phyloP scores from a whole-genome alignment of 2,113 vertebrate genomes.

The Desmodus rotundus region DNA sequence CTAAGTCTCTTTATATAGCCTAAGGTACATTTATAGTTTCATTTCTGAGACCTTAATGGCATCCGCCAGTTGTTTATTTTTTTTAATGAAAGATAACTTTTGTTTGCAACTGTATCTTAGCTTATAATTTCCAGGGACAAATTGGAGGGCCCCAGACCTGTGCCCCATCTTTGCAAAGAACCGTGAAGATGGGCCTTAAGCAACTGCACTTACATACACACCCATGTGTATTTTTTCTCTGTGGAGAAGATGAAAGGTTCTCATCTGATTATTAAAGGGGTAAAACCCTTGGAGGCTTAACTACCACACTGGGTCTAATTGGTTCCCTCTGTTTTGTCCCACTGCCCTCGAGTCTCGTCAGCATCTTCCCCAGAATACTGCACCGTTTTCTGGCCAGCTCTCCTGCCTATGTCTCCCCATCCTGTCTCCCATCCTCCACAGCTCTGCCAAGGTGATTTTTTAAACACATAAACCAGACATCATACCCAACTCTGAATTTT shows the following conservation, averaged over 20 bases:
- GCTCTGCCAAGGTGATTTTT: neutral
- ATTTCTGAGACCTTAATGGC: neutral
- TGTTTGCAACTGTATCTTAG: neutral
- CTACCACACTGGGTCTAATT: neutral
- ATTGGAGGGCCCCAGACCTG: neutral
- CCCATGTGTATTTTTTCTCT: neutral
- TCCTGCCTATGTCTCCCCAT: neutral
- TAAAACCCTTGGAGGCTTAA: neutral
- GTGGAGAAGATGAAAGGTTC: neutral
- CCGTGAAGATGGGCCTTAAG: neutral
- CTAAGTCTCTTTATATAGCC: neutral
- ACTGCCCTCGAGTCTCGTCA: neutral
- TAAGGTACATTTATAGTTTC: neutral
- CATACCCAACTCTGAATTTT: conserved; percentile 1
- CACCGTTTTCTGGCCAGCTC: neutral
- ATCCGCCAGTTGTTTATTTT: neutral
- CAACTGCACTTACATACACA: neutral
- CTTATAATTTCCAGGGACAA: neutral
- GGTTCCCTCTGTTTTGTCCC: neutral
- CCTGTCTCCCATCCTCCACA: neutral
- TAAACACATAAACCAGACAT: neutral
- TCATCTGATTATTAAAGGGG: neutral
- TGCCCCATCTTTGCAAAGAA: neutral
- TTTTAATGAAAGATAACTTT: neutral
- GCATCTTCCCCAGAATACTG: neutral